Evolutionary conservation across 2,113 vertebrate genomes (phyloP).

Genomic region (Dipodomys spectabilis): DNA sequence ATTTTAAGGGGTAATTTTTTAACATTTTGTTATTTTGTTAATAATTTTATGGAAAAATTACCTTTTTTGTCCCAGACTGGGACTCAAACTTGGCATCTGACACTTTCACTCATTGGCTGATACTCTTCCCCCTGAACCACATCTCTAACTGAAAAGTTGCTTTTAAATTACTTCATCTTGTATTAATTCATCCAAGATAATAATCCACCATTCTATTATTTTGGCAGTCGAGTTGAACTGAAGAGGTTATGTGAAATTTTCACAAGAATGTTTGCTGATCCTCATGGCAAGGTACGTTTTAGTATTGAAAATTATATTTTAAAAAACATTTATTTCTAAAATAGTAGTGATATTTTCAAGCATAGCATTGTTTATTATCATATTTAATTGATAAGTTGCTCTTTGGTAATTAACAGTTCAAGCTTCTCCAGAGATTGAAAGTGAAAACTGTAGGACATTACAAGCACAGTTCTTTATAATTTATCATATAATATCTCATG

Average conservation of each 20-base stretch:
- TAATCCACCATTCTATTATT: constrained; percentile 79
- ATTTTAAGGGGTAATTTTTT: neutral
- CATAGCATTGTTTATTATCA: constrained; percentile 21
- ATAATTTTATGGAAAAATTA: neutral
- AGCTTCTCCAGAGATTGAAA: neutral
- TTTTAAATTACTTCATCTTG: constrained; percentile 44
- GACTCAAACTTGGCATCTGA: too few relatives aligned
- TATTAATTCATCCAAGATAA: neutral
- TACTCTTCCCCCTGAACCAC: too few relatives aligned
- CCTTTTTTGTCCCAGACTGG: too few relatives aligned
- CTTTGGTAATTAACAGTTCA: neutral
- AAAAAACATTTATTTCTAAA: neutral
- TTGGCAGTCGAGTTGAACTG: constrained; percentile 95
- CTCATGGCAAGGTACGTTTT: constrained; percentile 97
- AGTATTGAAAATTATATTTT: constrained; percentile 59
- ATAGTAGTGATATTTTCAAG: constrained; percentile 42
- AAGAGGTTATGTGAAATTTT: constrained; percentile 99
- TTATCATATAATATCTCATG: neutral
- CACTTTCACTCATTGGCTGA: too few relatives aligned
- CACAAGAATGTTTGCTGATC: constrained; percentile 99
- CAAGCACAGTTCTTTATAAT: neutral
- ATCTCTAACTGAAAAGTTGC: neutral
- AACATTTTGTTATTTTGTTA: neutral
- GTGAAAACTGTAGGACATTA: neutral
- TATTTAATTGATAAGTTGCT: constrained; percentile 30